These are phyloP conservation scores for Caranx melampygus DNA, from an alignment of 2,113 vertebrate genomes.

Conservation along the genomic window DNA sequence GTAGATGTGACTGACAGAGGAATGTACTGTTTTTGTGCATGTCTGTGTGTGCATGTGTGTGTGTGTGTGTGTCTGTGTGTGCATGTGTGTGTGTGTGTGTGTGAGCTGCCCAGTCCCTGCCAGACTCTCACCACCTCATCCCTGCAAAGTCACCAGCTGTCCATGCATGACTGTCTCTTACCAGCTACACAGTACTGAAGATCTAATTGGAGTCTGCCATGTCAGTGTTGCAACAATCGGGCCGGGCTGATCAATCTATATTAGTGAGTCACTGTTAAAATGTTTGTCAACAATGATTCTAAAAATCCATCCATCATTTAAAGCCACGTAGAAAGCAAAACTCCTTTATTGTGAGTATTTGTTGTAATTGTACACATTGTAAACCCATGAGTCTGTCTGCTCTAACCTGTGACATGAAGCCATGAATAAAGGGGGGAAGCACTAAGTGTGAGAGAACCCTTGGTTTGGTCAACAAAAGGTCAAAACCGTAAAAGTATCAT, in stretches of 20 bases:
- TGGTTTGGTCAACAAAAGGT: not conserved
- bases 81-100: slow-evolving; percentile 7
- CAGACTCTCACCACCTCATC: not conserved
- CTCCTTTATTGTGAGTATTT: too few species aligned
- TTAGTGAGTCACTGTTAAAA: not conserved
- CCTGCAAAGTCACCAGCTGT: slow-evolving; percentile 19
- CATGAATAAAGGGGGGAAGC: too few species aligned
- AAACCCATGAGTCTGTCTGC: too few species aligned
- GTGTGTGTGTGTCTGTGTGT: not conserved
- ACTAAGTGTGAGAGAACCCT: not conserved
- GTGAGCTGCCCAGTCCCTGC: not conserved
- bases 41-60: not conserved
- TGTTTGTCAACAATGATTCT: not conserved
- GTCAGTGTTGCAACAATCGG: not conserved
- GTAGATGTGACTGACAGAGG: slow-evolving; percentile 37
- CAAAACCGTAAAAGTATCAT: not conserved
- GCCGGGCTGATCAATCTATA: not conserved
- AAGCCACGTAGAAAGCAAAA: not conserved
- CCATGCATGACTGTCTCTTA: slow-evolving; percentile 13
- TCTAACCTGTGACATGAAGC: too few species aligned
- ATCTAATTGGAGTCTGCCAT: not conserved
- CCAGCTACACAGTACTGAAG: slow-evolving; percentile 2
- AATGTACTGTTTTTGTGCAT: slow-evolving; percentile 25
- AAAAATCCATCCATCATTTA: not conserved
- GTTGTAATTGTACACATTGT: too few species aligned